A percentile compares a stretch with the other conserved stretches of the same genome.
phyloP scores from a whole-genome alignment of 2,888 invertebrate genomes.

The Xanthia icteritia region DNA sequence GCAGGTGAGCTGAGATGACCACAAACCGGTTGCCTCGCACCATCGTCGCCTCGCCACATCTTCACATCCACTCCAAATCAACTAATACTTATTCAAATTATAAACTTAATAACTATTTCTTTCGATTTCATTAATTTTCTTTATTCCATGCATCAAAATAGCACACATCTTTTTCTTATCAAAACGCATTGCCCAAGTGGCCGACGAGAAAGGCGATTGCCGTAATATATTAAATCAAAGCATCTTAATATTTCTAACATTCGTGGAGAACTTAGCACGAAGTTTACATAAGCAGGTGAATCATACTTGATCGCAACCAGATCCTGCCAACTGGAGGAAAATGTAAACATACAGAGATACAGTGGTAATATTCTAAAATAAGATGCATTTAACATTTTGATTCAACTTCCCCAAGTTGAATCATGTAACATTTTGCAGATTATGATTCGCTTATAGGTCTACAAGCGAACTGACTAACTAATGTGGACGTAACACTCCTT shows the following conservation, averaged over 20 bases:
- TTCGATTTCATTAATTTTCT: slow-evolving; percentile 54
- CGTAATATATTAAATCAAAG: slow-evolving; percentile 23
- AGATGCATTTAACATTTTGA: slow-evolving; percentile 18
- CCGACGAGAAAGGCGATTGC: slow-evolving; percentile 20
- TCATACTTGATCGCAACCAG: slow-evolving; percentile 45
- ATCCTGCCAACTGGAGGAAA: slow-evolving; percentile 33
- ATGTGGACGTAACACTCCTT: background rate
- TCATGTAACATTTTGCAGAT: slow-evolving; percentile 9
- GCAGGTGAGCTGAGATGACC: slow-evolving; percentile 80
- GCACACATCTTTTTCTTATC: slow-evolving; percentile 15
- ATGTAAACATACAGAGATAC: slow-evolving; percentile 23
- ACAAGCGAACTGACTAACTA: slow-evolving; percentile 1
- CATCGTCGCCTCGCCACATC: slow-evolving; percentile 73
- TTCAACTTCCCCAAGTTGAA: slow-evolving; percentile 14
- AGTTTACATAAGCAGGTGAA: slow-evolving; percentile 47
- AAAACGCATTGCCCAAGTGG: slow-evolving; percentile 31
- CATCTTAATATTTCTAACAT: slow-evolving; percentile 14
- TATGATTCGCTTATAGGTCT: slow-evolving; percentile 3
- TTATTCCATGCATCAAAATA: slow-evolving; percentile 28
- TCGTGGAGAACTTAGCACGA: slow-evolving; percentile 6
- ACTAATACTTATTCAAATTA: slow-evolving; percentile 67
- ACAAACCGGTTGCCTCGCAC: slow-evolving; percentile 83
- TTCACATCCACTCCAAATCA: slow-evolving; percentile 65
- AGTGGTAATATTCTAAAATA: slow-evolving; percentile 21
- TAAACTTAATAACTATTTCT: slow-evolving; percentile 53